phyloP scores from a whole-genome alignment of 2,888 invertebrate genomes.

The Amiota minor region DNA sequence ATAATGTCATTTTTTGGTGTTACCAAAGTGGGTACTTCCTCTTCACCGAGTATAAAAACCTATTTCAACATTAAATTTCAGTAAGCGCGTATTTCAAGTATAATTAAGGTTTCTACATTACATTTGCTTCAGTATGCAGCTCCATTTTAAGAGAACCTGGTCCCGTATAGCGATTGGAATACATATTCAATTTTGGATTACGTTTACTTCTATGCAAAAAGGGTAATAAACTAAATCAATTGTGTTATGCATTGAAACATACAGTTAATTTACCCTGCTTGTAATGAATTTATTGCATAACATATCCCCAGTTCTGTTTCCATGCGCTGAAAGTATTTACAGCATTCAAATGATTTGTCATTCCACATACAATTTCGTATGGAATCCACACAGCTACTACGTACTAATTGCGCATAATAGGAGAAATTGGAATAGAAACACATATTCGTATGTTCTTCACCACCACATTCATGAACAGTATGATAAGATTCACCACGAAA shows the following conservation, averaged over 20 bases:
- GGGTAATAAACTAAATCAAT: background rate
- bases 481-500: constrained; percentile 81
- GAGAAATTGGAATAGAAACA: constrained; percentile 78
- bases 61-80: constrained; percentile 52
- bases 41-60: constrained; percentile 79
- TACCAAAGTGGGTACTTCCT: constrained; percentile 82
- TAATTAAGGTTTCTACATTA: constrained; percentile 50
- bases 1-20: constrained; percentile 79
- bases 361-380: constrained; percentile 78
- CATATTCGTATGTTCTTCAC: constrained; percentile 74
- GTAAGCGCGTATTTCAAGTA: background rate
- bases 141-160: constrained; percentile 78
- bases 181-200: constrained; percentile 76
- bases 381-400: constrained; percentile 77
- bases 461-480: constrained; percentile 78
- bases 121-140: constrained; percentile 74
- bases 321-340: constrained; percentile 78
- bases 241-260: background rate
- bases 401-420: constrained; percentile 77
- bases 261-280: constrained; percentile 66
- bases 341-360: constrained; percentile 77
- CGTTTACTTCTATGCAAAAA: constrained; percentile 48
- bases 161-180: constrained; percentile 79
- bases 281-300: constrained; percentile 80
- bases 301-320: constrained; percentile 81